Evolutionary conservation across 2,888 invertebrate species (phyloP).

Genomic region (Micropterix aruncella): DNA sequence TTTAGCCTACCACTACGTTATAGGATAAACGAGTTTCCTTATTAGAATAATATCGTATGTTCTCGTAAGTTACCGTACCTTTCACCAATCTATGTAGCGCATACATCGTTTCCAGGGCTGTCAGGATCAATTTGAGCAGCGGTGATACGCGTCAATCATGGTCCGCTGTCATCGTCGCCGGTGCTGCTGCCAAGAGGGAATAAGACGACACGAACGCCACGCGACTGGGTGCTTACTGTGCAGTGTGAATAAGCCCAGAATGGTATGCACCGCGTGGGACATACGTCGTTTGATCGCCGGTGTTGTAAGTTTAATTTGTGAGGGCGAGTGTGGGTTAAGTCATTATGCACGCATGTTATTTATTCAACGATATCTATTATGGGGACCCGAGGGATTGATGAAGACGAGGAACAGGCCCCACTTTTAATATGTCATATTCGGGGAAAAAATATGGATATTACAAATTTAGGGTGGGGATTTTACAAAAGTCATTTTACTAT

Average conservation of each 20-base stretch:
- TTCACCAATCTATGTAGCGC: too few species aligned
- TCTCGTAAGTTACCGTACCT: too few species aligned
- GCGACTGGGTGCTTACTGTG: background rate
- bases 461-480: too few species aligned
- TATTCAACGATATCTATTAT: background rate
- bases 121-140: background rate
- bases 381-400: background rate
- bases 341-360: background rate
- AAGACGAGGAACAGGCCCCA: background rate
- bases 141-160: background rate
- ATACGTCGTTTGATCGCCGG: background rate
- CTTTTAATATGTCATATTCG: too few species aligned
- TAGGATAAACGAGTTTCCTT: too few species aligned
- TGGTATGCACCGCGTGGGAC: background rate
- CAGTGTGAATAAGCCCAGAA: background rate
- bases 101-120: background rate
- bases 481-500: too few species aligned
- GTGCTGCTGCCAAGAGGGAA: background rate
- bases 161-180: background rate
- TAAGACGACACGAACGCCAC: background rate
- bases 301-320: background rate
- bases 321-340: background rate
- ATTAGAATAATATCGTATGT: too few species aligned
- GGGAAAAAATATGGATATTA: too few species aligned
- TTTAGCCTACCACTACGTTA: too few species aligned